Evolutionary conservation across 2,797 vertebrate genomes (phyloP), one percentile per base, ranked within the genome.

Genomic region (Scolopax bukidnonensis): DNA sequence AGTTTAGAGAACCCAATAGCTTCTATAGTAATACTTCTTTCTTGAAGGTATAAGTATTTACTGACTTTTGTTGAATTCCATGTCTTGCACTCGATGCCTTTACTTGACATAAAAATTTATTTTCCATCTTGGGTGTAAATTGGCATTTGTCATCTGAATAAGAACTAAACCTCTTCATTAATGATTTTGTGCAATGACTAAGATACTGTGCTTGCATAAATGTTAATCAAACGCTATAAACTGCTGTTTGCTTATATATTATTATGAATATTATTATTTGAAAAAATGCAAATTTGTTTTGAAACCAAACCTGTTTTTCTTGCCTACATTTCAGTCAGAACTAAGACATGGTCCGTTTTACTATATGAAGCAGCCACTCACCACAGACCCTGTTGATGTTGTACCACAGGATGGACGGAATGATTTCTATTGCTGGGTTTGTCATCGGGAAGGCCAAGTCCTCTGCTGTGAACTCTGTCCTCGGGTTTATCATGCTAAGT

Each of bases 321-420:
- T 99, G 98, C 99, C 99, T 99, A 98, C 99, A 98, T 99, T 99
- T 96, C 99, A 99, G 98, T 99, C 99, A 99, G 99, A 99, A 94
- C 99, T 99, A 99, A 99, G 99, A 99, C 99, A 99, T 98, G 99
- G 99, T 99, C 99, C 99, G 98, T 99, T 99, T 99, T 99, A 99
- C 99, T 99, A 99, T 99, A 97, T 98, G 99, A 99, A 99, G 98
- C 98, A 98, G 98, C 98, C 98, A 98, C 98, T 98, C 98, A 98
- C 98, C 98, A 98, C 98, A 99, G 99, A 99, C 98, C 99, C 99
- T 99, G 99, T 99, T 99, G 99, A 99, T 99, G 99, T 99, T 99
- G 99, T 99, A 99, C 99, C 99, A 96, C 99, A 99, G 99, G 99
- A 99, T 97, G 99, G 99, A 98, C 99, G 99, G 98, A 99, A 99